Conservation (phyloP, 2,113 vertebrate genomes). For the Grammomys surdaster region DNA sequence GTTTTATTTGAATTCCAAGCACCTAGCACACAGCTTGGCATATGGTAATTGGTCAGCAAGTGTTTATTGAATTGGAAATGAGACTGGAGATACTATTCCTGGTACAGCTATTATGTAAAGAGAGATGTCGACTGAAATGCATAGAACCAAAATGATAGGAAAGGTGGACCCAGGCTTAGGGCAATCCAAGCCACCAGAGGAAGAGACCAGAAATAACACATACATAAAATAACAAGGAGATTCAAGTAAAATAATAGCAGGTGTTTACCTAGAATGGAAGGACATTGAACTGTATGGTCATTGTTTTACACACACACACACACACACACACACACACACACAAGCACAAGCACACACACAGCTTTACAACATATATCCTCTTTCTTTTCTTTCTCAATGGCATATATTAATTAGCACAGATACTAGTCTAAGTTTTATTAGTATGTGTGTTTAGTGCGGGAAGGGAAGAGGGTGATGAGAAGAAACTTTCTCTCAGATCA, state of each 20-base stretch:
- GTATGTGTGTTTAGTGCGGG: background rate
- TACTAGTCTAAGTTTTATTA: background rate
- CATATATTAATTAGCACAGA: background rate
- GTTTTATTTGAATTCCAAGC: background rate
- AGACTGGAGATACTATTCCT: background rate
- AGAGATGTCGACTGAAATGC: background rate
- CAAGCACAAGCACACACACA: background rate
- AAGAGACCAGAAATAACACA: slow-evolving; percentile 2
- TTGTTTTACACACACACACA: background rate
- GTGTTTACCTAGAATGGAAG: background rate
- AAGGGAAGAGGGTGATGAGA: background rate
- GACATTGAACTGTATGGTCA: background rate
- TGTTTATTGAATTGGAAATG: slow-evolving; percentile 31
- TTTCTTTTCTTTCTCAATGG: too few relatives aligned
- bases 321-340: background rate
- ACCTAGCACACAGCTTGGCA: background rate
- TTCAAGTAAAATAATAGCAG: background rate
- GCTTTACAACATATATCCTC: background rate
- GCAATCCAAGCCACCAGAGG: background rate
- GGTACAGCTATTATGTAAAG: background rate
- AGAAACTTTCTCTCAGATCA: background rate
- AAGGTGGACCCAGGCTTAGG: background rate
- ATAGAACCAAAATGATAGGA: background rate
- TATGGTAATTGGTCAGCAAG: background rate
- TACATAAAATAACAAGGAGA: background rate